Evolutionary conservation across 2,113 vertebrate species (phyloP), one percentile per base, ranked within the genome.

Genomic region (Thalassoma bifasciatum): DNA sequence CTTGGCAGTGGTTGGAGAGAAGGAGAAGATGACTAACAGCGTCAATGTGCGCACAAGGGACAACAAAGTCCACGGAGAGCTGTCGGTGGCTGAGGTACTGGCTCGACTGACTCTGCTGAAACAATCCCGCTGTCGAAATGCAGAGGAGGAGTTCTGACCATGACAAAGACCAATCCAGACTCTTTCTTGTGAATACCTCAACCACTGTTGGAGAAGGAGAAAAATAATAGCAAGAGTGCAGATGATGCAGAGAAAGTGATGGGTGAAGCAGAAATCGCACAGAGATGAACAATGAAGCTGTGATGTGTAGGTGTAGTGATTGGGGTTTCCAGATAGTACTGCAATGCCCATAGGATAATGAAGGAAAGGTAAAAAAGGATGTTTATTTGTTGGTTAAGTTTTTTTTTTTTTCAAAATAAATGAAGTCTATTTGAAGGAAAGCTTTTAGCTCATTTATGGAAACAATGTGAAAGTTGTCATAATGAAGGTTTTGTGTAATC

Each of bases 31-130:
- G 81, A 94, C 94, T 40, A 88, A 92, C 40, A 66, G 94, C 14
- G 95, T 98, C 81, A 99, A 96, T 0, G 95, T 99, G 79, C 93
- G 95, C 73, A 98, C 96, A 2, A 95, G 97, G 85, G 96, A 99
- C 93, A 99, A 98, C 93, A 98, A 95, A 86, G 92, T 98, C 81
- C 96, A 97, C 0, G 97, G 97, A 57, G 97, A 97, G 80, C 87
- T 96, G 87, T 89, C 89, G 0, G 72, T 97, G 19, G 71, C 88
- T 1, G 93, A 94, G 77, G 95, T 95, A 72, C 88, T 97, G 71
- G 93, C 94, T 52, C 96, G 95, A 68, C 86, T 99, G 74, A 92
- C 87, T 83, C 92, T 93, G 56, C 89, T 99, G 58, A 96, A 95
- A 84, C 91, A 87, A 26, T 93, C 92, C 2, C 94, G 78, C 37